Evolutionary conservation across 1,140 invertebrate species (phyloP).

Genomic region (Patella vulgata): DNA sequence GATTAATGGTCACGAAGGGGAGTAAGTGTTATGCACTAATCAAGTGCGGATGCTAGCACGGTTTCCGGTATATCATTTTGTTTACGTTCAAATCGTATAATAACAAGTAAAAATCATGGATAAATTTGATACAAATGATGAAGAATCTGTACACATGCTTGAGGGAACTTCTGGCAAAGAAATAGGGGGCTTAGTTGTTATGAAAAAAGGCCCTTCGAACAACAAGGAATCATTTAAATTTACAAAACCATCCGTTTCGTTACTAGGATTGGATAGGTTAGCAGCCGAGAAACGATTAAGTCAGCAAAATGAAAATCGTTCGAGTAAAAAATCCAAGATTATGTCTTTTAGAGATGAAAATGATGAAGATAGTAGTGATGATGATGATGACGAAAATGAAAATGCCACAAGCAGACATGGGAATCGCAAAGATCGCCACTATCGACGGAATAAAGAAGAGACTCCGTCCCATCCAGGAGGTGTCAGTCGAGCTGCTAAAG

Average conservation of each 20-base stretch:
- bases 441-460: slow-evolving; percentile 82
- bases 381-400: slow-evolving; percentile 16
- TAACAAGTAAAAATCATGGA: too few species aligned
- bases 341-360: slow-evolving; percentile 72
- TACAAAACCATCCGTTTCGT: slow-evolving; percentile 77
- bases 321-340: slow-evolving; percentile 66
- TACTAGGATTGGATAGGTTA: slow-evolving; percentile 88
- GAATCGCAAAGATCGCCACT: slow-evolving; percentile 70
- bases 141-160: slow-evolving; percentile 76
- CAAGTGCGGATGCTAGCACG: too few species aligned
- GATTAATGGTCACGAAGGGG: too few species aligned
- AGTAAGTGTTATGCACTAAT: too few species aligned
- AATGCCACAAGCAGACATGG: slow-evolving; percentile 6
- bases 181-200: slow-evolving; percentile 84
- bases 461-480: slow-evolving; percentile 94
- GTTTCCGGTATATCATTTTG: too few species aligned
- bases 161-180: slow-evolving; percentile 80
- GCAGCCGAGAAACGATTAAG: slow-evolving; percentile 74
- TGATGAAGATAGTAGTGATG: slow-evolving; percentile 61
- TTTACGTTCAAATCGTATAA: too few species aligned
- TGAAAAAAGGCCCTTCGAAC: slow-evolving; percentile 71
- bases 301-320: slow-evolving; percentile 63
- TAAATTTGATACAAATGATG: slow-evolving; percentile 45
- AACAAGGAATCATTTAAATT: slow-evolving; percentile 70
- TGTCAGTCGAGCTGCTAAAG: slow-evolving; percentile 81